Evolutionary conservation across 1,140 invertebrate species (phyloP).

Genomic region (Ostrea edulis): DNA sequence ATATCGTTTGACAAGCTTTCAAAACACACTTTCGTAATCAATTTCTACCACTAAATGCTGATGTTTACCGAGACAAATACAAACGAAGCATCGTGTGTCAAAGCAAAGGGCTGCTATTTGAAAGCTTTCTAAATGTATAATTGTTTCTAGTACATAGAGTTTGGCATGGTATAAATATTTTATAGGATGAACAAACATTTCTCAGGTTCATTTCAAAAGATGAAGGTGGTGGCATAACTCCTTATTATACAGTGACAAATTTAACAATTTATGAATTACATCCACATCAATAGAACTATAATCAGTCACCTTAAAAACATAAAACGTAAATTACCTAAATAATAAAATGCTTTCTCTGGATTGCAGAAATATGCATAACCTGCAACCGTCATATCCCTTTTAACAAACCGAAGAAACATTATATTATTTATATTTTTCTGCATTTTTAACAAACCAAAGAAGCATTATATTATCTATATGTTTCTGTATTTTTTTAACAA

Average conservation of each 20-base stretch:
- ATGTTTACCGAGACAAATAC: background rate
- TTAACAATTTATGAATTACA: background rate
- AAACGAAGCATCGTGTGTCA: background rate
- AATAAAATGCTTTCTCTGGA: too few species aligned
- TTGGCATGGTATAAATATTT: background rate
- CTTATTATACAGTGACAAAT: background rate
- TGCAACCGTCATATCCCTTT: too few species aligned
- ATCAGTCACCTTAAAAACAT: too few species aligned
- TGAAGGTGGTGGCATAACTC: background rate
- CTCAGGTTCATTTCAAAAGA: background rate
- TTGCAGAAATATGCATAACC: too few species aligned
- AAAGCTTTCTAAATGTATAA: background rate
- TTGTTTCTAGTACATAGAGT: background rate
- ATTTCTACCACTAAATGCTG: conserved; percentile 2
- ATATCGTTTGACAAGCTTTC: conserved; percentile 25
- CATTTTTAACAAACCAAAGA: too few species aligned
- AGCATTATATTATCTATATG: too few species aligned
- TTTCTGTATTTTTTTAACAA: too few species aligned
- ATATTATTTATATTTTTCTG: too few species aligned
- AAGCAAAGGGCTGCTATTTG: background rate
- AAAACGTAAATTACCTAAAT: too few species aligned
- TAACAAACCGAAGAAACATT: too few species aligned
- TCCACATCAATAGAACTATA: too few species aligned
- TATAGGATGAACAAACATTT: too few species aligned
- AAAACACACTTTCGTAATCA: conserved; percentile 21